Evolutionary conservation across 1,140 invertebrate genomes (phyloP).

Genomic region (Pomacea maculata): DNA sequence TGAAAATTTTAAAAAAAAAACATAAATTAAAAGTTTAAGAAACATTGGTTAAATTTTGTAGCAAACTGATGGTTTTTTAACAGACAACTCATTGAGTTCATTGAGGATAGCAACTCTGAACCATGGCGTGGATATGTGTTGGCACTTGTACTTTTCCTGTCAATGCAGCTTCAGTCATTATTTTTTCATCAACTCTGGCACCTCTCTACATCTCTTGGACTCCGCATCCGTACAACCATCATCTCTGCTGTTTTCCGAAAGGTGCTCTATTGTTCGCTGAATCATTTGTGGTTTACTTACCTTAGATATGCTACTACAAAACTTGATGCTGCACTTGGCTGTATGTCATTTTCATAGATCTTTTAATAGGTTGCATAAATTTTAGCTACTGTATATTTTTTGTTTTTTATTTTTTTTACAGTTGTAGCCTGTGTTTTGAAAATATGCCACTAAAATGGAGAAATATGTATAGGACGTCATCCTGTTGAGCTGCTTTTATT

Average conservation of each 20-base stretch:
- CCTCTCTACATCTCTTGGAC: conserved; percentile 75
- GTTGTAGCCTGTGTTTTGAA: too few relatives aligned
- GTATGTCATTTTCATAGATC: too few relatives aligned
- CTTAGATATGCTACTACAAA: too few relatives aligned
- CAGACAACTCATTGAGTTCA: conserved; percentile 63
- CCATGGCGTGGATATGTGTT: conserved; percentile 88
- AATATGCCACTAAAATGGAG: too few relatives aligned
- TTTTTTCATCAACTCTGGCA: conserved; percentile 70
- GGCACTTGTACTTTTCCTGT: conserved; percentile 77
- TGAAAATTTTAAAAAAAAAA: background rate
- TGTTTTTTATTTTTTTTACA: too few relatives aligned
- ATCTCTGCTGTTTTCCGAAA: conserved; percentile 95
- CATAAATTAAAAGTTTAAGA: conserved; percentile 4
- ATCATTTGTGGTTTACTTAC: too few relatives aligned
- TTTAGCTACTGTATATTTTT: too few relatives aligned
- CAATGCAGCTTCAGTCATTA: conserved; percentile 85
- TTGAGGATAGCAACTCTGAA: conserved; percentile 56
- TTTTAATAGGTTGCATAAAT: too few relatives aligned
- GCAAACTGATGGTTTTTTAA: conserved; percentile 3
- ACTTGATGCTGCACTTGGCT: too few relatives aligned
- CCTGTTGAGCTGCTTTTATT: too few relatives aligned
- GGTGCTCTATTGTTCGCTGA: conserved; percentile 52
- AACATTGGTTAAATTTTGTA: conserved; percentile 6
- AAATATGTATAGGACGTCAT: too few relatives aligned
- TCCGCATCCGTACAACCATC: conserved; percentile 87